Percentiles rank a stretch among this genome's conserved stretches.
Conservation (phyloP, 2,113 vertebrate species). For the Grammomys surdaster region DNA sequence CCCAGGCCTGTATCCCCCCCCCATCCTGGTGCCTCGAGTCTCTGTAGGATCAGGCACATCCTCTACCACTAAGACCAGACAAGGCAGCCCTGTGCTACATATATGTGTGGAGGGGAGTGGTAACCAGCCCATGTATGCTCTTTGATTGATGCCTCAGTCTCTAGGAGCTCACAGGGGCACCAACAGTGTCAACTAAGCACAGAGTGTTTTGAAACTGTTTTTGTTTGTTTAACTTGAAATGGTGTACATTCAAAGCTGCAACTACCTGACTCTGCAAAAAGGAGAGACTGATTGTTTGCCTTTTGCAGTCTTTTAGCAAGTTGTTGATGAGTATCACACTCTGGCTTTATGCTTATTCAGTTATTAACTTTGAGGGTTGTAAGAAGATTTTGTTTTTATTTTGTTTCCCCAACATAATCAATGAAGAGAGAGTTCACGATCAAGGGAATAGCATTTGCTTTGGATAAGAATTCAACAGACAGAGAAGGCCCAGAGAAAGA, state of each 20-base stretch:
- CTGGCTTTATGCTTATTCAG: not conserved
- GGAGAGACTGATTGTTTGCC: not conserved
- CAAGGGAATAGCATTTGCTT: not conserved
- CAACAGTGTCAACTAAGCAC: too few relatives aligned
- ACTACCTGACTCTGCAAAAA: not conserved
- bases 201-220: too few relatives aligned
- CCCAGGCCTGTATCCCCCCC: too few relatives aligned
- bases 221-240: not conserved
- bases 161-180: too few relatives aligned
- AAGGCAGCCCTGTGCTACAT: too few relatives aligned
- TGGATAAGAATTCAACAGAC: not conserved
- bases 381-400: slow-evolving; percentile 19
- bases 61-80: too few relatives aligned
- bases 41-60: too few relatives aligned
- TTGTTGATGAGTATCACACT: not conserved
- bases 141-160: too few relatives aligned
- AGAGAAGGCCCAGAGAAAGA: not conserved
- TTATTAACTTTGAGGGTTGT: not conserved
- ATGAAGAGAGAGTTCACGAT: not conserved
- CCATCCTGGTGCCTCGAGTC: too few relatives aligned
- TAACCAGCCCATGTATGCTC: too few relatives aligned
- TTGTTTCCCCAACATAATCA: not conserved
- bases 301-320: not conserved
- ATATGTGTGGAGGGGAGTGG: too few relatives aligned
- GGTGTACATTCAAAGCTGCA: not conserved